phyloP scores from a whole-genome alignment of 2,888 invertebrate genomes.

The Tetranychus truncatus region DNA sequence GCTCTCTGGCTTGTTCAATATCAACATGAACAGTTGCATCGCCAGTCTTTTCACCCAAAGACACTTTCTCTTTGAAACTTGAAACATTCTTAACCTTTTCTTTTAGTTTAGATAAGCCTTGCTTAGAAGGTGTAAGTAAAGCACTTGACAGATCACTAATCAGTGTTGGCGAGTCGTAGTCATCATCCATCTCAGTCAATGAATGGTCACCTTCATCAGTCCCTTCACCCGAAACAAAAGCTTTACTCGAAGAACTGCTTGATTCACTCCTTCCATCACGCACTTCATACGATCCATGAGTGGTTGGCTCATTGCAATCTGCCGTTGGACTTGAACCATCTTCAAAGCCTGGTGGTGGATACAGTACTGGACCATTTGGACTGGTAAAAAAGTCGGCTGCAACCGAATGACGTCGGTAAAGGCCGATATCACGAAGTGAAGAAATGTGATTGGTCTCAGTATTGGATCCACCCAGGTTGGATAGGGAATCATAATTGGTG shows the following conservation, averaged over 20 bases:
- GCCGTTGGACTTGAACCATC: slow-evolving; percentile 5
- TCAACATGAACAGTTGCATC: neutral
- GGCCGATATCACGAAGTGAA: neutral
- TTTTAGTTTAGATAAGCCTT: neutral
- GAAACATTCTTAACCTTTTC: neutral
- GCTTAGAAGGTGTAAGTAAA: neutral
- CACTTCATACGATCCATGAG: neutral
- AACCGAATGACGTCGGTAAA: slow-evolving; percentile 5
- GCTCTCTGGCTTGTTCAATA: neutral
- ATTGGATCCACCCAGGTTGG: no score
- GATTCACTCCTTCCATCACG: neutral
- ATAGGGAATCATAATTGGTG: no score
- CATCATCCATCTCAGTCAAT: slow-evolving; percentile 7
- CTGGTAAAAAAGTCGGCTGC: slow-evolving; percentile 1
- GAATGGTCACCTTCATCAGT: slow-evolving; percentile 12
- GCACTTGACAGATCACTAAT: slow-evolving; percentile 9
- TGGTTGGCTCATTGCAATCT: neutral
- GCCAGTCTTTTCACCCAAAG: neutral
- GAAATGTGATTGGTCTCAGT: neutral
- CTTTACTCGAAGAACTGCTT: slow-evolving; percentile 1
- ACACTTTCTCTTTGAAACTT: neutral
- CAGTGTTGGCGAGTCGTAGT: slow-evolving; percentile 8
- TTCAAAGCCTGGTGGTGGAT: slow-evolving; percentile 9
- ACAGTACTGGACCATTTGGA: neutral
- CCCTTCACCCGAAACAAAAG: neutral